Percentiles rank a stretch among this genome's conserved stretches.
Conservation (phyloP, 2,888 invertebrate genomes). For the Hyalella azteca region DNA sequence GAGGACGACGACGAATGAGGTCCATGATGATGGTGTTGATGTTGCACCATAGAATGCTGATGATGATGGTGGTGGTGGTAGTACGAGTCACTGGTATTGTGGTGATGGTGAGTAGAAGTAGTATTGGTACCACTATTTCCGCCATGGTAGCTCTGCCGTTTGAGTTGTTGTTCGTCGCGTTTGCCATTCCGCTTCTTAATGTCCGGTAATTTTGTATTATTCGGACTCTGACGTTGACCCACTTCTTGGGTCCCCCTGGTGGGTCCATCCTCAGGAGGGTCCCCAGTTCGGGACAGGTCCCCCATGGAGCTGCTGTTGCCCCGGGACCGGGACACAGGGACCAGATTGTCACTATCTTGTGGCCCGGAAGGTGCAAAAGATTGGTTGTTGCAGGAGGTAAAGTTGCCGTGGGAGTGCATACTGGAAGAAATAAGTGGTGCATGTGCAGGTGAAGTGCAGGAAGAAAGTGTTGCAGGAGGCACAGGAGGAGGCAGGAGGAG, state of each 20-base stretch:
- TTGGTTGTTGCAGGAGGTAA: neutral
- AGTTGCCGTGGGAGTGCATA: neutral
- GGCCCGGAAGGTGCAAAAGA: no score
- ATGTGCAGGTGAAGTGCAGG: no score
- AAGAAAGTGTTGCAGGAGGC: neutral
- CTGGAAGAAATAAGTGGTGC: no score
- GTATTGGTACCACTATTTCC: neutral
- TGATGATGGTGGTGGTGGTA: conserved; percentile 15
- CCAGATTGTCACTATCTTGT: no score
- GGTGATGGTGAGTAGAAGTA: neutral
- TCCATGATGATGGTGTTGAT: neutral
- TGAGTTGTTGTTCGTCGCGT: neutral
- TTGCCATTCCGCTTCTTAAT: neutral
- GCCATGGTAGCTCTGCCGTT: conserved; percentile 35
- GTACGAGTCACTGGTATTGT: neutral
- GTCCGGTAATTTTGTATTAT: neutral
- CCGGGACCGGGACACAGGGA: neutral
- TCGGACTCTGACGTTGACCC: neutral
- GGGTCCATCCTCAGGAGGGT: neutral
- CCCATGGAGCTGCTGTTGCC: neutral
- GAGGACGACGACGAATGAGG: neutral
- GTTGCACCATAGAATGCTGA: neutral
- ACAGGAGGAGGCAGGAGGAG: conserved; percentile 33
- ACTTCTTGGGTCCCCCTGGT: neutral
- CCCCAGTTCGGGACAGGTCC: neutral